phyloP scores from a whole-genome alignment of 2,797 vertebrate species.

The Gymnothorax reevesii region DNA sequence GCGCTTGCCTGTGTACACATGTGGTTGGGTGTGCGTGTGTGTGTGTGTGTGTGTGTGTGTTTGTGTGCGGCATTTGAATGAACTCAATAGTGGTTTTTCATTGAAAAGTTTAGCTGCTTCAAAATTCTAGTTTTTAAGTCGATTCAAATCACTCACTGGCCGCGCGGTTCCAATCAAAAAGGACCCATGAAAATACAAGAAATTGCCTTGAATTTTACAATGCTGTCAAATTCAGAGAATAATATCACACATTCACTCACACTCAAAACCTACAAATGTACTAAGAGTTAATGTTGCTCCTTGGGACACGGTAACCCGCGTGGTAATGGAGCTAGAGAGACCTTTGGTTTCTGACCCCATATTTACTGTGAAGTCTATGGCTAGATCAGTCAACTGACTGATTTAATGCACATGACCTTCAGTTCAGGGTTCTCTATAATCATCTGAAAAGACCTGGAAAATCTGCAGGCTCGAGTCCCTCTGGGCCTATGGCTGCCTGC shows the following conservation, averaged over 20 bases:
- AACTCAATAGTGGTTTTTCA: not conserved
- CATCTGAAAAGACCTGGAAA: not conserved
- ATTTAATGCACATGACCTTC: not conserved
- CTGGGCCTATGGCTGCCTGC: not conserved
- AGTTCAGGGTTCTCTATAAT: not conserved
- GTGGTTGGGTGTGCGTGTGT: not conserved
- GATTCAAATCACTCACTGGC: too few species aligned
- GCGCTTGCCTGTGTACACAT: too few species aligned
- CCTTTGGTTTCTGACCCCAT: not conserved
- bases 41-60: slow-evolving; percentile 3
- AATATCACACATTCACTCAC: not conserved
- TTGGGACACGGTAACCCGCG: not conserved
- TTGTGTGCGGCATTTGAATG: not conserved
- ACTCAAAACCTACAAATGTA: not conserved
- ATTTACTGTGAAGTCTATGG: not conserved
- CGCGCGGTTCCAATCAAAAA: too few species aligned
- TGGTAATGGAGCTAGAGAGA: not conserved
- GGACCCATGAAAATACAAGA: not conserved
- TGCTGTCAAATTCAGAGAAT: not conserved
- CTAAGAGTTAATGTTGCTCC: not conserved
- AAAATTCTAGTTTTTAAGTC: not conserved
- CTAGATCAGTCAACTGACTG: not conserved
- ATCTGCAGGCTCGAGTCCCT: not conserved
- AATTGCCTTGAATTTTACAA: not conserved
- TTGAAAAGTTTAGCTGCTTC: not conserved